Evolutionary conservation across 2,113 vertebrate genomes (phyloP).

Genomic region (Numenius arquata): DNA sequence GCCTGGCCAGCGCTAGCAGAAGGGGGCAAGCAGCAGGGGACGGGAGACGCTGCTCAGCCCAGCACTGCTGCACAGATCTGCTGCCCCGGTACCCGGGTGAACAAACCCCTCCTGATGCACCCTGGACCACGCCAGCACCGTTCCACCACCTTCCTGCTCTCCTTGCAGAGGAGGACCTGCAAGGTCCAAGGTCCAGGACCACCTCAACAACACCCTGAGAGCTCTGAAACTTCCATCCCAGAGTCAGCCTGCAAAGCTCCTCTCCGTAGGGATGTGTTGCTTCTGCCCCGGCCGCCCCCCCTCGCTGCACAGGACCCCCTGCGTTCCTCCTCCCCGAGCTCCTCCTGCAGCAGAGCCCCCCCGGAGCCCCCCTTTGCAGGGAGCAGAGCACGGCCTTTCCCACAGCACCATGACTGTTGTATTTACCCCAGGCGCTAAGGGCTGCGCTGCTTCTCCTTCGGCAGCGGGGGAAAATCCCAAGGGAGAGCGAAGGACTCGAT

Average conservation of each 20-base stretch:
- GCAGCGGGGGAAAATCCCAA: neutral
- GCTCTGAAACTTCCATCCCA: neutral
- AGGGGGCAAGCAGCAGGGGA: neutral
- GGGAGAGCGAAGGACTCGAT: neutral
- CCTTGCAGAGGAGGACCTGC: neutral
- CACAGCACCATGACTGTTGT: fast-evolving
- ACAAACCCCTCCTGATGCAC: neutral
- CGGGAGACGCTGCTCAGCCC: fast-evolving
- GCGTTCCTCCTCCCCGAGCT: neutral
- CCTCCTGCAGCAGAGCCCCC: neutral
- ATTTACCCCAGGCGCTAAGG: fast-evolving
- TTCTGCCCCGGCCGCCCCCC: neutral
- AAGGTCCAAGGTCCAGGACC: too few species aligned
- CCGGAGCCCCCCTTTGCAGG: fast-evolving
- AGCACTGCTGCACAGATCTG: neutral
- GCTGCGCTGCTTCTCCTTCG: neutral
- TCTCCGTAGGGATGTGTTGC: fast-evolving
- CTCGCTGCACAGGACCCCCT: fast-evolving
- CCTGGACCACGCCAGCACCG: neutral
- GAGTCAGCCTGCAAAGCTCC: neutral
- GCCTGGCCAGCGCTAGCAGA: neutral
- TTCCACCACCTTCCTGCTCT: neutral
- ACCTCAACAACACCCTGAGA: neutral
- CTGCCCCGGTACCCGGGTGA: neutral
- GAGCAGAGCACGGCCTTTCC: neutral